Conservation (phyloP, 2,797 vertebrate species). For the Malacoraja senta region DNA sequence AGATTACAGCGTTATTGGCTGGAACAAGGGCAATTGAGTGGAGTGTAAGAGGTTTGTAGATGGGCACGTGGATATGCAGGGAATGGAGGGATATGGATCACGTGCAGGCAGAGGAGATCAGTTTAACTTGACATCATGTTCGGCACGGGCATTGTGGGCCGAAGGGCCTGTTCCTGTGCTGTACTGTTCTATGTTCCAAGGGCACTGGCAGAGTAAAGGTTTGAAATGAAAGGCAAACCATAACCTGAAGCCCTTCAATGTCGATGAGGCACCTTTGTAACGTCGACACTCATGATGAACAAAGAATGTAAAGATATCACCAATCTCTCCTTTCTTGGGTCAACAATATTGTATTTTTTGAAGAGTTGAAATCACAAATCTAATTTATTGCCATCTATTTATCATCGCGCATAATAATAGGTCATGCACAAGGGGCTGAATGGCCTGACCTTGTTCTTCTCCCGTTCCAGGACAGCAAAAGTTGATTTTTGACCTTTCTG, state of each 20-base stretch:
- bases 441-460: background rate
- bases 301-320: background rate
- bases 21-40: too few relatives aligned
- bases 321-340: background rate
- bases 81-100: too few relatives aligned
- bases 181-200: too few relatives aligned
- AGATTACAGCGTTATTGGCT: too few relatives aligned
- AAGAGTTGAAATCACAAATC: background rate
- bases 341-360: background rate
- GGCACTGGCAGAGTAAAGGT: background rate
- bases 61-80: too few relatives aligned
- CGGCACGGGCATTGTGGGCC: too few relatives aligned
- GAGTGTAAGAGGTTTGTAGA: too few relatives aligned
- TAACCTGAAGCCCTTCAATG: background rate
- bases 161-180: too few relatives aligned
- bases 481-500: background rate
- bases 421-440: background rate
- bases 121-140: too few relatives aligned
- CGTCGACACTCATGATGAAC: background rate
- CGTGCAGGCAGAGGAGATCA: too few relatives aligned
- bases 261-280: background rate
- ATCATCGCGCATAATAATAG: background rate
- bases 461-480: background rate
- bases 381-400: background rate
- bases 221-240: background rate